Conservation (phyloP, 2,888 invertebrate genomes). For the Oegoconia quadripuncta region DNA sequence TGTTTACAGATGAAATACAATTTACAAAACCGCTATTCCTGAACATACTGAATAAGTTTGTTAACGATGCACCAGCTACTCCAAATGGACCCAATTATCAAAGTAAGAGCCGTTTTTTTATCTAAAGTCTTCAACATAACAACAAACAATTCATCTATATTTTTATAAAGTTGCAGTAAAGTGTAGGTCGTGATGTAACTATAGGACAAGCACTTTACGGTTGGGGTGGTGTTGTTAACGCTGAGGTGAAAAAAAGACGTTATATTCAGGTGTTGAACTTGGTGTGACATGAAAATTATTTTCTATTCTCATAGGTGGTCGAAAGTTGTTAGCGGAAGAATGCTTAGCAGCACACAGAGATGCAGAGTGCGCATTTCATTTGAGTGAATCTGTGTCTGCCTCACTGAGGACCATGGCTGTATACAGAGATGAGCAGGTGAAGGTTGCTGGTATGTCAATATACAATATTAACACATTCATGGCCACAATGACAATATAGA, state of each 20-base stretch:
- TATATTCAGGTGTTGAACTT: background rate
- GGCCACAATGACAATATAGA: no score
- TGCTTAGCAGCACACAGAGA: conserved; percentile 48
- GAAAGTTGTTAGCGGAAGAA: conserved; percentile 62
- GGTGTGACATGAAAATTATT: background rate
- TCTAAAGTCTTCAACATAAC: no score
- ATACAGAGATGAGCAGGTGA: conserved; percentile 65
- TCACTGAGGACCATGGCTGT: conserved; percentile 61
- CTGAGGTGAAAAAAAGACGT: no score
- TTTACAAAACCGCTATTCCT: conserved; percentile 55
- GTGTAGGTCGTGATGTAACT: background rate
- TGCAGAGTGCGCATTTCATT: conserved; percentile 54
- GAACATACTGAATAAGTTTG: conserved; percentile 55
- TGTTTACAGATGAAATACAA: conserved; percentile 66
- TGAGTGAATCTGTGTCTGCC: conserved; percentile 65
- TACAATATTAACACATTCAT: no score
- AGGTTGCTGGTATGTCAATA: conserved; percentile 39
- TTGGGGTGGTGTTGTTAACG: no score
- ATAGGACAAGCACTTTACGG: background rate
- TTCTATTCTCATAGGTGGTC: conserved; percentile 44
- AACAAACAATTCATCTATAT: no score
- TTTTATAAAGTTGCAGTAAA: no score
- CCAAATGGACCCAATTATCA: conserved; percentile 69
- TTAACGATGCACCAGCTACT: conserved; percentile 49
- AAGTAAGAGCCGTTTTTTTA: conserved; percentile 45